phyloP scores from a whole-genome alignment of 2,888 invertebrate genomes.

The Gastracanthus pulcherrimus region DNA sequence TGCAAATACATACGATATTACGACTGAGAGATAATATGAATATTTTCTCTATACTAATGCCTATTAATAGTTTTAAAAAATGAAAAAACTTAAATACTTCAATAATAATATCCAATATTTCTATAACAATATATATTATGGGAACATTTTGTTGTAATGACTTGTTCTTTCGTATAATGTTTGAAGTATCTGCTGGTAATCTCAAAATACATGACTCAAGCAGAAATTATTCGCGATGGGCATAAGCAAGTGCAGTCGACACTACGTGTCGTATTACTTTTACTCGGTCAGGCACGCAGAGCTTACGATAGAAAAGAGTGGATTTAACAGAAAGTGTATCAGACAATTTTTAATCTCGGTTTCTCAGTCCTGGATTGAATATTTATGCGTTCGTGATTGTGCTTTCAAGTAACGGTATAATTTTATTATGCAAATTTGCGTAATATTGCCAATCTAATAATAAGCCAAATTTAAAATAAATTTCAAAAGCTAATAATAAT shows the following conservation, averaged over 20 bases:
- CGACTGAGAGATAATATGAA: too few relatives aligned
- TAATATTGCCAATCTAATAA: background rate
- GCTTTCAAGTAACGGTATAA: background rate
- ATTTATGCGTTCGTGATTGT: background rate
- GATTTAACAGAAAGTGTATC: constrained; percentile 5
- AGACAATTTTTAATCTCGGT: background rate
- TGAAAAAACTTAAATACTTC: too few relatives aligned
- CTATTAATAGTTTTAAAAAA: too few relatives aligned
- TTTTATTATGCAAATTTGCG: background rate
- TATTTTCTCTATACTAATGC: too few relatives aligned
- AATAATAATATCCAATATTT: too few relatives aligned
- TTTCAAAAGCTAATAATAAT: too few relatives aligned
- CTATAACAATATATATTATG: too few relatives aligned
- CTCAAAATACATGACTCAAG: constrained; percentile 41
- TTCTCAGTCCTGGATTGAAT: background rate
- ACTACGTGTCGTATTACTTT: constrained; percentile 34
- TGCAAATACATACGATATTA: background rate
- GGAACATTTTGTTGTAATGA: too few relatives aligned
- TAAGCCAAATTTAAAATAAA: too few relatives aligned
- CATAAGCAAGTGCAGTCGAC: constrained; percentile 31
- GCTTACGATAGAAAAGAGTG: constrained; percentile 6
- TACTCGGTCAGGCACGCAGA: constrained; percentile 5
- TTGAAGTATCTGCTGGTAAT: constrained; percentile 12
- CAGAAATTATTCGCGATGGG: constrained; percentile 34
- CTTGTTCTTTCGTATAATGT: too few relatives aligned